A percentile compares a stretch with the other conserved stretches of the same genome.
phyloP scores from a whole-genome alignment of 2,888 invertebrate genomes.

The Isoperla grammatica region DNA sequence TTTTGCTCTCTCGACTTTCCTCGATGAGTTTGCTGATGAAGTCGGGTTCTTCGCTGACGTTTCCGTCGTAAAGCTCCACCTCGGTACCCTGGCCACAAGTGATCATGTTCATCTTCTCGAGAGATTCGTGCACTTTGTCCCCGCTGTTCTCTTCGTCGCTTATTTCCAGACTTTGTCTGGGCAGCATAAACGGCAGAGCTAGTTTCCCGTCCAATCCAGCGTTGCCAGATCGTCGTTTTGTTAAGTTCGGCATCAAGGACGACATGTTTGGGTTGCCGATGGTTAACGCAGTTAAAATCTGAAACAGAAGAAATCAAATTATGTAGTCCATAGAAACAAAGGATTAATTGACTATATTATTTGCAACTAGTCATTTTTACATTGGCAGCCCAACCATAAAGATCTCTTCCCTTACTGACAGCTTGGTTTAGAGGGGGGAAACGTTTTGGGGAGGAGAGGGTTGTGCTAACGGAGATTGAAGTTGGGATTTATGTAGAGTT shows the following conservation, averaged over 20 bases:
- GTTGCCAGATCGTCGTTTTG: slow-evolving; percentile 47
- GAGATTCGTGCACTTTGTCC: slow-evolving; percentile 1
- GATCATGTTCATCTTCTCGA: not conserved
- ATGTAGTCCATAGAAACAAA: not conserved
- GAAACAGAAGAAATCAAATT: slow-evolving; percentile 4
- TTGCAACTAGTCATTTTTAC: not conserved
- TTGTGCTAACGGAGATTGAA: too few relatives aligned
- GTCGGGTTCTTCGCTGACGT: slow-evolving; percentile 5
- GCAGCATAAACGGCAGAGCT: slow-evolving; percentile 22
- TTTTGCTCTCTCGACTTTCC: not conserved
- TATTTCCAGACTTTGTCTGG: slow-evolving; percentile 21
- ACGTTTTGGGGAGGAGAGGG: too few relatives aligned
- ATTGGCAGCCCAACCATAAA: too few relatives aligned
- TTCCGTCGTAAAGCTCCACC: not conserved
- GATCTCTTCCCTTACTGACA: too few relatives aligned
- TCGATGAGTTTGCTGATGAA: not conserved
- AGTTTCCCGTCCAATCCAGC: slow-evolving; percentile 46
- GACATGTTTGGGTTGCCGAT: slow-evolving; percentile 50
- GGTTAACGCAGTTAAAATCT: slow-evolving; percentile 35
- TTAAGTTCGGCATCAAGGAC: slow-evolving; percentile 51
- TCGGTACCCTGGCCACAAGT: not conserved
- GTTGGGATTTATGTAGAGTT: too few relatives aligned
- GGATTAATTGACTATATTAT: not conserved
- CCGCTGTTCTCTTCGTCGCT: slow-evolving; percentile 23
- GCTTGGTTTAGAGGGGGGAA: too few relatives aligned